Base-by-base conservation (phyloP, 2,797 vertebrate genomes). In the Poecilia velifera region DNA sequence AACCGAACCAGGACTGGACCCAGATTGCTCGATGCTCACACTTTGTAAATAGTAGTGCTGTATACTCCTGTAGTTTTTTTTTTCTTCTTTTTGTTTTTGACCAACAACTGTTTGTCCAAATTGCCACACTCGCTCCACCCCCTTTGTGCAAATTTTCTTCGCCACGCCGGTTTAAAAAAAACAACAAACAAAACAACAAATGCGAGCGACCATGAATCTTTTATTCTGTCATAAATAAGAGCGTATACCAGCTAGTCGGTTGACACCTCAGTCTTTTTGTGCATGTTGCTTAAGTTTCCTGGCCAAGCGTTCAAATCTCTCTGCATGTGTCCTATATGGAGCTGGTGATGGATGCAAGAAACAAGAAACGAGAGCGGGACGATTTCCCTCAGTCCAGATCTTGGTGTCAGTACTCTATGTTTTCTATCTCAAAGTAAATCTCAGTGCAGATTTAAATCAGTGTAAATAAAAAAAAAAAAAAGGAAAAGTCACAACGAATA, bases 81-180 rank as follows among this genome's bases (percentile, higher is more conserved):
- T 68, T 64, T 18, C 18, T 64, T 66, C 22, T 68, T 9, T n/a
- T 90, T 89, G 85, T 92, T 91, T 91, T 89, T 89, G 90, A 93
- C 93, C 93, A 93, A 90, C 92, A 93, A 84, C 90, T 92, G 89
- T 92, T 91, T 92, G 88, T 91, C 87, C 86, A 84, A 90, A 88
- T 74, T 85, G 22, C 86, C 86, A 87, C 90, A 89, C 84, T 87
- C 86, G 80, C 88, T 80, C 81, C 82, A 3, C 71, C 80, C 80
- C 79, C 79, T 71, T 71, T 22, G 78, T 78, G 74, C 85, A 86
- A 83, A 84, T 72, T 86, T 87, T 82, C 85, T 81, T 81, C 82
- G 88, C 91, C 89, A 88, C 80, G 76, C 80, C 82, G 89, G 80
- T 83, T 66, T 7, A 2, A 66, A 66, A 66, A 36, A 1, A 28